Evolutionary conservation across 2,797 vertebrate species (phyloP).

Genomic region (Trematomus bernacchii): DNA sequence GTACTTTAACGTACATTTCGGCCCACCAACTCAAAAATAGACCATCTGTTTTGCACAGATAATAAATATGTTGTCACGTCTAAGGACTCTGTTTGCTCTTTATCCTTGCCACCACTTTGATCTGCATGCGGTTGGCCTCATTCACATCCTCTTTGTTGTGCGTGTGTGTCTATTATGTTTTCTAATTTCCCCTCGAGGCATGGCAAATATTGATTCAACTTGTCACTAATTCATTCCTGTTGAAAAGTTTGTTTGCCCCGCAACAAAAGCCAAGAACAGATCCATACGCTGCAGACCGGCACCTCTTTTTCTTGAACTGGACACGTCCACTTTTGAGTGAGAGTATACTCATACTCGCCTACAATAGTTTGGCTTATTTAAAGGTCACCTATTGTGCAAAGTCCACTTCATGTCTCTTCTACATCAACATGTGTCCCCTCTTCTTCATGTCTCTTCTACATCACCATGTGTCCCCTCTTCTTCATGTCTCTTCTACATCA

Average conservation of each 20-base stretch:
- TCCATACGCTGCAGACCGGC: conserved; percentile 8
- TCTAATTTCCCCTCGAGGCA: conserved; percentile 37
- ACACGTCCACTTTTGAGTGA: conserved; percentile 10
- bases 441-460: too few species aligned
- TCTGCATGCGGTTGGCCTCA: not conserved
- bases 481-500: too few species aligned
- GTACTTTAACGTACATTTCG: not conserved
- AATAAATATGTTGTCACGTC: not conserved
- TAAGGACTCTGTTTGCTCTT: not conserved
- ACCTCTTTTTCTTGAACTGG: not conserved
- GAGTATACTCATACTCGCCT: too few species aligned
- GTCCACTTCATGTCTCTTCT: too few species aligned
- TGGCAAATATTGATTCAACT: conserved; percentile 61
- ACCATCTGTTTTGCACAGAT: conserved; percentile 8
- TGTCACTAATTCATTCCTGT: conserved; percentile 40
- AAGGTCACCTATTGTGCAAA: too few species aligned
- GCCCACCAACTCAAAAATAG: not conserved
- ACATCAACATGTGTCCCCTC: too few species aligned
- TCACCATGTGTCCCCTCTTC: too few species aligned
- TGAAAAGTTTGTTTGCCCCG: conserved; percentile 51
- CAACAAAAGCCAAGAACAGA: conserved; percentile 25
- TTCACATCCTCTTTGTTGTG: conserved; percentile 17
- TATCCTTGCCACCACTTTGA: conserved; percentile 8
- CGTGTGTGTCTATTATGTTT: not conserved
- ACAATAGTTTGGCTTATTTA: too few species aligned